Conservation (phyloP, 23 tunicate species). For the Trididemnum miniatum region DNA sequence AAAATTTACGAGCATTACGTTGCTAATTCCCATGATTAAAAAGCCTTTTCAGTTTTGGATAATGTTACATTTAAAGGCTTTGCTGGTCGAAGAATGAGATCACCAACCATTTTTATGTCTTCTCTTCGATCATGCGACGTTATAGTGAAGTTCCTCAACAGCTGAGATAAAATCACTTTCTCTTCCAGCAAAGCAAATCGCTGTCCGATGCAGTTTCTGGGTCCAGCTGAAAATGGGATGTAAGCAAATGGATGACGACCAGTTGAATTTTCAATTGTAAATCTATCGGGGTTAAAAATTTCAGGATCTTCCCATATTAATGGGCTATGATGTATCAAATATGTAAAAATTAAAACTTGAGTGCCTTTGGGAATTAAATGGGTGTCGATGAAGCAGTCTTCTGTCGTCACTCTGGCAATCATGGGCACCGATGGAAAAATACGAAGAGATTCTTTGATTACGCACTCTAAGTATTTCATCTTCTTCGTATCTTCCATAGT, state of each 20-base stretch:
- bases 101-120: constrained; percentile 55
- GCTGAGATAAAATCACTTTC: constrained; percentile 68
- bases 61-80: constrained; percentile 43
- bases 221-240: constrained; percentile 98
- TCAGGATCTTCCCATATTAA: constrained; percentile 82
- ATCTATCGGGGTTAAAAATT: constrained; percentile 73
- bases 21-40: too few species aligned
- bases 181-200: constrained; percentile 88
- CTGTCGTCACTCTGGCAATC: constrained; percentile 68
- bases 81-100: constrained; percentile 72
- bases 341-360: constrained; percentile 51
- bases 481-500: constrained; percentile 75
- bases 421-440: constrained; percentile 93
- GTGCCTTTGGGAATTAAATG: constrained; percentile 72
- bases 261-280: constrained; percentile 39
- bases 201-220: constrained; percentile 98
- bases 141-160: constrained; percentile 48
- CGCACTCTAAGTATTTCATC: constrained; percentile 78
- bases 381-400: constrained; percentile 67
- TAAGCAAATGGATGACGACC: constrained; percentile 85
- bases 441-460: constrained; percentile 77
- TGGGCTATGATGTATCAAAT: constrained; percentile 62
- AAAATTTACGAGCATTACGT: too few species aligned
- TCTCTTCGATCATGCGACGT: constrained; percentile 42
- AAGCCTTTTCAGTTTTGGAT: neutral